These are phyloP conservation scores for Anaspis maculata DNA, from an alignment of 2,888 invertebrate species.

Conservation along the genomic window DNA sequence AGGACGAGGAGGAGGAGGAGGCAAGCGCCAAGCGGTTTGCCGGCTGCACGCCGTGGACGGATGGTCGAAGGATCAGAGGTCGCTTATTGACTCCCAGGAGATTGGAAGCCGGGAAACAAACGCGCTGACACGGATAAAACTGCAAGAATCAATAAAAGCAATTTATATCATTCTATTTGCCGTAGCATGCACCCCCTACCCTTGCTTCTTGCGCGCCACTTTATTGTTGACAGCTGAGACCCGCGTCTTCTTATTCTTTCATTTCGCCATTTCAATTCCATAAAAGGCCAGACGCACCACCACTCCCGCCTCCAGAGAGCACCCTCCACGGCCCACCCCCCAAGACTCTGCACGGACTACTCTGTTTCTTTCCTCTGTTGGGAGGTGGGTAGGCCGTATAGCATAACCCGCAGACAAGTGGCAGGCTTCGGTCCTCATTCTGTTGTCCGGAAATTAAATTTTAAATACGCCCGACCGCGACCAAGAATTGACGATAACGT, in stretches of 20 bases:
- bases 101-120: conserved; percentile 15
- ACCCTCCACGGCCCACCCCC: too few relatives aligned
- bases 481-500: too few relatives aligned
- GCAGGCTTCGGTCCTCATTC: too few relatives aligned
- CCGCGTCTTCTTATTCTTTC: conserved; percentile 6
- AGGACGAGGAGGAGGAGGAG: conserved; percentile 3
- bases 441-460: too few relatives aligned
- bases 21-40: too few relatives aligned
- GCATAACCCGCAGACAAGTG: too few relatives aligned
- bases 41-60: too few relatives aligned
- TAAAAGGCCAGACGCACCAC: background rate
- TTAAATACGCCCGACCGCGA: too few relatives aligned
- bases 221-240: conserved; percentile 13
- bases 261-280: conserved; percentile 8
- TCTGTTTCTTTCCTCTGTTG: too few relatives aligned
- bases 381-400: too few relatives aligned
- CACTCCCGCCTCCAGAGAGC: conserved; percentile 1
- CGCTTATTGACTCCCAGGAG: conserved; percentile 15
- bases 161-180: conserved; percentile 18
- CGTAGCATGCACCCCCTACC: conserved; percentile 9
- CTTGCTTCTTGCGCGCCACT: too few relatives aligned
- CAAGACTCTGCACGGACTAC: too few relatives aligned
- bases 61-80: conserved; percentile 9
- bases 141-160: conserved; percentile 18
- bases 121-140: conserved; percentile 17